A percentile compares a stretch with the other conserved stretches of the same genome.
phyloP scores from a whole-genome alignment of 2,888 invertebrate genomes.

The Diarsia mendica region DNA sequence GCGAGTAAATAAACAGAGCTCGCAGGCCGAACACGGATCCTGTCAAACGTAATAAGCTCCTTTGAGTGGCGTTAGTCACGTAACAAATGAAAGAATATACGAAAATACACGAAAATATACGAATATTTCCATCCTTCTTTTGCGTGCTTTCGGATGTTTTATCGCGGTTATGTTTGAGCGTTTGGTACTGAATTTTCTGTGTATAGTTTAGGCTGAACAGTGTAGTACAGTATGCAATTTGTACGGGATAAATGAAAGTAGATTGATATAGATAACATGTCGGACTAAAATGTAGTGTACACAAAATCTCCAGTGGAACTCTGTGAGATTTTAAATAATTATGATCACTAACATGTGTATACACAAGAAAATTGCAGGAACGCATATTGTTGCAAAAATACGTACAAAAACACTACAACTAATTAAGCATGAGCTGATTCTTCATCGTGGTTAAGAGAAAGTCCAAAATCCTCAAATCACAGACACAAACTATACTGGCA shows the following conservation, averaged over 20 bases:
- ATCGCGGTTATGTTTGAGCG: constrained; percentile 24
- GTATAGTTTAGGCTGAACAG: background rate
- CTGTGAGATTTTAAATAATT: too few relatives aligned
- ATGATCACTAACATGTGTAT: too few relatives aligned
- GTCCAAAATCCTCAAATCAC: background rate
- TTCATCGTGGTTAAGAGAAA: background rate
- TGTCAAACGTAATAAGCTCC: constrained; percentile 78
- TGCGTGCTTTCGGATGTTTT: constrained; percentile 55
- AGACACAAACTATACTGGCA: background rate
- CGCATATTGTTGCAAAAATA: background rate
- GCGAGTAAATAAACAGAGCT: constrained; percentile 65
- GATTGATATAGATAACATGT: too few relatives aligned
- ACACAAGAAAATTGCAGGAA: too few relatives aligned
- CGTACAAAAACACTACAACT: background rate
- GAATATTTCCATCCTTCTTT: constrained; percentile 68
- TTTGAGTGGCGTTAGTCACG: constrained; percentile 79
- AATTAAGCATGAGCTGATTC: background rate
- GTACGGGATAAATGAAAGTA: too few relatives aligned
- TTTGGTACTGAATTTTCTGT: constrained; percentile 32
- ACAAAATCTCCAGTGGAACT: too few relatives aligned
- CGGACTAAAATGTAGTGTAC: too few relatives aligned
- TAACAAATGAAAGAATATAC: constrained; percentile 74
- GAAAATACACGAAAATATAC: constrained; percentile 71
- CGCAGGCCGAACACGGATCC: constrained; percentile 66
- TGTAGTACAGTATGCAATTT: too few relatives aligned